Conservation (phyloP, 2,797 vertebrate genomes). For the Acanthopagrus latus region DNA sequence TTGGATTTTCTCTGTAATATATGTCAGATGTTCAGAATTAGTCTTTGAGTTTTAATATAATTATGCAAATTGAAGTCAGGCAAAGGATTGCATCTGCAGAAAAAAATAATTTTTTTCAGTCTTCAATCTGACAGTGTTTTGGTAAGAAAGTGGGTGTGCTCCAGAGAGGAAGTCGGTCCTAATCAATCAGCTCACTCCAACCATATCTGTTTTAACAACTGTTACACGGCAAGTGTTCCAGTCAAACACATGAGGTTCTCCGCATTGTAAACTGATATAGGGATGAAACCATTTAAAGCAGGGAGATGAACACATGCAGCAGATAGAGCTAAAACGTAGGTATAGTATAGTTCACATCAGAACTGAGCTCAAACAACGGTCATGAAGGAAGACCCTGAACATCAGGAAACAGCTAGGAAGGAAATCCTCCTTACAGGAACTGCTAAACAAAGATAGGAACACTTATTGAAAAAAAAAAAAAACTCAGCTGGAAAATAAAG, state of each 20-base stretch:
- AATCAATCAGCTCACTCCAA: constrained; percentile 20
- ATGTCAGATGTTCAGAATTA: constrained; percentile 58
- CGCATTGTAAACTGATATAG: neutral
- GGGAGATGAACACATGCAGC: neutral
- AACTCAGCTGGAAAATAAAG: constrained; percentile 46
- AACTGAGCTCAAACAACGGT: constrained; percentile 1
- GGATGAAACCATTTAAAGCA: neutral
- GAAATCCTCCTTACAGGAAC: constrained; percentile 78
- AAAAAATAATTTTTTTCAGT: neutral
- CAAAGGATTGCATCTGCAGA: constrained; percentile 14
- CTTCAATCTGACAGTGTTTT: constrained; percentile 1
- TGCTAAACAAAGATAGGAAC: constrained; percentile 78
- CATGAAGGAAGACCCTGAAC: constrained; percentile 59
- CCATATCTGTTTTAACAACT: constrained; percentile 6
- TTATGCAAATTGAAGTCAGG: constrained; percentile 66
- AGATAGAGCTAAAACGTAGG: neutral
- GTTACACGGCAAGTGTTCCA: neutral
- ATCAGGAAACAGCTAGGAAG: constrained; percentile 77
- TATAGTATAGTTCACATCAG: constrained; percentile 12
- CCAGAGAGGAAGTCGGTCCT: constrained; percentile 16
- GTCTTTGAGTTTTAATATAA: constrained; percentile 44
- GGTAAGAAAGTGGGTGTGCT: neutral
- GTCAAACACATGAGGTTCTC: neutral
- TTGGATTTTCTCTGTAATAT: constrained; percentile 38
- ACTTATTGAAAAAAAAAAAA: constrained; percentile 59